A percentile compares a stretch with the other conserved stretches of the same genome.
Evolutionary conservation across 2,113 vertebrate genomes (phyloP).

Genomic region (Cephalopholis sonnerati): DNA sequence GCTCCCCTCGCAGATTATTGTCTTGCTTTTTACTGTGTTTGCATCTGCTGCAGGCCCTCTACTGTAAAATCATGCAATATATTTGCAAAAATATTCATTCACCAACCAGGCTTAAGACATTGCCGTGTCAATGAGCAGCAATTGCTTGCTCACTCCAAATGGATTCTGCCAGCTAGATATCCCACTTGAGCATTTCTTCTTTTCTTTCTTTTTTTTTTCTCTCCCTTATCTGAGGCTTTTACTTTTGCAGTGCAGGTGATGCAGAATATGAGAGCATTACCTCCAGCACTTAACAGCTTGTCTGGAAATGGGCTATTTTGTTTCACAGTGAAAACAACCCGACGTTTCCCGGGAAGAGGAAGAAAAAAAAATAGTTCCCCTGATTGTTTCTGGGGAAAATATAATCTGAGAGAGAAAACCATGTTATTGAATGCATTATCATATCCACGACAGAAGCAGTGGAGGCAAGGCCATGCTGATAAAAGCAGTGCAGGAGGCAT

Average conservation of each 20-base stretch:
- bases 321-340: constrained; percentile 60
- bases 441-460: constrained; percentile 23
- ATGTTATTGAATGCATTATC: constrained; percentile 66
- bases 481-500: constrained; percentile 41
- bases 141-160: constrained; percentile 76
- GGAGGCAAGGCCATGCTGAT: constrained; percentile 48
- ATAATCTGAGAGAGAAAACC: constrained; percentile 48
- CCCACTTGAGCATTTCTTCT: constrained; percentile 57
- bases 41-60: constrained; percentile 70
- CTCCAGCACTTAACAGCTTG: constrained; percentile 67
- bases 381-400: constrained; percentile 65
- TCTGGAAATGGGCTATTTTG: constrained; percentile 64
- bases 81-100: constrained; percentile 85
- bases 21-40: constrained; percentile 62
- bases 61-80: constrained; percentile 85
- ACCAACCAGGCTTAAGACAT: constrained; percentile 77
- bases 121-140: constrained; percentile 73
- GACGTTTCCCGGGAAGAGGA: constrained; percentile 40
- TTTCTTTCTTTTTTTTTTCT: background rate
- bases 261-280: constrained; percentile 58
- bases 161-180: constrained; percentile 61
- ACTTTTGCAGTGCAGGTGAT: constrained; percentile 39
- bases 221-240: constrained; percentile 33
- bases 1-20: constrained; percentile 64
- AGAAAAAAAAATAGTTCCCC: constrained; percentile 6